phyloP scores from a whole-genome alignment of 2,888 invertebrate species.

The Drosophila mimica region DNA sequence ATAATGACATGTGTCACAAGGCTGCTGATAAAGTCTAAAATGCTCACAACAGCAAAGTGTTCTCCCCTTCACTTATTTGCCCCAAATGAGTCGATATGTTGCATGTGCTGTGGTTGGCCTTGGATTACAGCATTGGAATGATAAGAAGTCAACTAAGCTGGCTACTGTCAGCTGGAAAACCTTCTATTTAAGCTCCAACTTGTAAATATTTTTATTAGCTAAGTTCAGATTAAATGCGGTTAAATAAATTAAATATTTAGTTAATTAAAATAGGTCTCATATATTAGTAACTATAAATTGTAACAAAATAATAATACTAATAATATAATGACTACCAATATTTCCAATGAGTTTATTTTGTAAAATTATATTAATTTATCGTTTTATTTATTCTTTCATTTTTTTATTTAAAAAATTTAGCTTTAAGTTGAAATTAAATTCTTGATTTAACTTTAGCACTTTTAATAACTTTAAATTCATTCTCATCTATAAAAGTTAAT shows the following conservation, averaged over 20 bases:
- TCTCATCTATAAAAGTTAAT: background rate
- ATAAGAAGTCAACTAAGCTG: background rate
- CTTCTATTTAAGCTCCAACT: background rate
- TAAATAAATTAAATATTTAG: background rate
- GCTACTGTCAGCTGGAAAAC: background rate
- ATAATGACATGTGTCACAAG: constrained; percentile 76
- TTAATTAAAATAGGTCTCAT: background rate
- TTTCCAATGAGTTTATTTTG: background rate
- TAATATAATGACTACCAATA: background rate
- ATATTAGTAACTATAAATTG: background rate
- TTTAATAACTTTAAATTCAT: background rate
- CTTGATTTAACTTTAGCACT: background rate
- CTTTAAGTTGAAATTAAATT: background rate
- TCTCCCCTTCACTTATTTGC: constrained; percentile 21
- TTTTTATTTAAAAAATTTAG: background rate
- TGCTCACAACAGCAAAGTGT: constrained; percentile 10
- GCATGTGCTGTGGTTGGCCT: background rate
- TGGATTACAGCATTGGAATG: background rate
- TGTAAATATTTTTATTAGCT: background rate
- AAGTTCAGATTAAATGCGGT: background rate
- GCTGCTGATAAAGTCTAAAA: constrained; percentile 42
- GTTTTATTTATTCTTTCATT: background rate
- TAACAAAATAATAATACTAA: background rate
- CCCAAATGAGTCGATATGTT: constrained; percentile 33
- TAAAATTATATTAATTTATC: background rate